Base-by-base conservation (phyloP, 2,888 invertebrate genomes). In the Acronicta psi region DNA sequence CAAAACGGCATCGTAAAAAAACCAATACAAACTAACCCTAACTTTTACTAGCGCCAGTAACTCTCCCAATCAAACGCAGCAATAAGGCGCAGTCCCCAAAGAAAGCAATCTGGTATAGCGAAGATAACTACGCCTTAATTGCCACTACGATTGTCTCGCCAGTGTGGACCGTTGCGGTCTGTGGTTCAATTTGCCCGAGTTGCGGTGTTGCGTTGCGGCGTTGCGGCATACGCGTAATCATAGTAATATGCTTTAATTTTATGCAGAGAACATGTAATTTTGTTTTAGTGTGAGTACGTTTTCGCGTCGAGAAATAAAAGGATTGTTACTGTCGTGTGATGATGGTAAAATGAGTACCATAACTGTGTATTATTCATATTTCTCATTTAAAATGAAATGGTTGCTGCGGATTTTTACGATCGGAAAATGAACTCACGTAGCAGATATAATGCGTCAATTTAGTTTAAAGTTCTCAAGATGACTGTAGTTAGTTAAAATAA, bases 61-160 rank as follows among this genome's bases (percentile, higher is more conserved):
- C 77, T 79, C 43, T 60, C 62, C 42, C 47, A 59, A 65, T 76
- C 59, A 68, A 87, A 87, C 75, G 63, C 18, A 68, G 73, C 83
- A 84, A 72, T 65, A 84, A 87, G 82, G 79, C 79, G 77, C 60
- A 75, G 79, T 67, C 59, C 61, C 73, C 79, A 78, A 89, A 87
- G 89, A 89, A 88, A 87, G 88, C 85, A 86, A 90, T 88, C 87
- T 83, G 69, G 77, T 73, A 71, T 73, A 78, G 76, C 79, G 69
- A 74, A 77, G 79, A 81, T 88, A 85, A 88, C 81, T 85, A 57
- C 77, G 59, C 81, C 81, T 82, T 90, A 89, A 91, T 91, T 90
- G 81, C 78, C 62, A 61, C 59, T 78, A 80, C 82, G 80, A 88
- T 85, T 85, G 85, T 84, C 82, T 77, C 79, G 79, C 79, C 82